Evolutionary conservation across 2,888 invertebrate species (phyloP), one percentile per base, ranked within the genome.

Genomic region (Tridacna gigas): DNA sequence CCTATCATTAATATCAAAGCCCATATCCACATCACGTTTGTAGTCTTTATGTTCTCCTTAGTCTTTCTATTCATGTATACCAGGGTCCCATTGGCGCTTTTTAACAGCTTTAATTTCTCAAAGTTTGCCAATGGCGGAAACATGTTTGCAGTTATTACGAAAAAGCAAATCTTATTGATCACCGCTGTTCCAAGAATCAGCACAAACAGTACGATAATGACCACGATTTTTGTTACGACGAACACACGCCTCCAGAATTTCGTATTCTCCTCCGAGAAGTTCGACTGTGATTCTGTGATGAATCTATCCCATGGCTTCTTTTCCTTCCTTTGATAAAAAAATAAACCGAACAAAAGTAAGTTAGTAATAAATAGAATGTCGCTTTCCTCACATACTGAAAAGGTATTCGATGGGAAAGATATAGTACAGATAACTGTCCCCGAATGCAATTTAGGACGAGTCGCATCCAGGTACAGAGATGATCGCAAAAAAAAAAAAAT

Each of bases 1-100:
- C 88, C 86, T 20, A 90, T 89, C 45, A 89, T 86, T 60, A 91
- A 71, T 37, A 91, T 82, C 12, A 92, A 61, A 3, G 91, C 86
- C 92, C 92, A 92, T 25, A 92, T 86, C 92, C 92, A 92, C n/a
- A 86, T 82, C 7, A 91, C 90, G 71, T 92, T 88, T 26, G 86
- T 86, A 4, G 71, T 22, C 12, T 22, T 22, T n/a, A 1, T 48
- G 11, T n/a, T n/a, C 20, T 20, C 22, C 1, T 15, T 2, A n/a
- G n/a, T 51, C 51, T 11, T 25, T 26, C 12, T 73, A 12, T n/a
- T 0, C 77, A 74, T n/a, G 20, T 22, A 60, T 80, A 79, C 65
- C 22, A 73, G 56, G 20, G 65, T 25, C 11, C n/a, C 28, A 26
- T 74, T 73, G 22, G 51, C 61, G 0, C 63, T 26, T 25, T 77